Evolutionary conservation across 2,113 vertebrate genomes (phyloP).

Genomic region (Lynx canadensis): DNA sequence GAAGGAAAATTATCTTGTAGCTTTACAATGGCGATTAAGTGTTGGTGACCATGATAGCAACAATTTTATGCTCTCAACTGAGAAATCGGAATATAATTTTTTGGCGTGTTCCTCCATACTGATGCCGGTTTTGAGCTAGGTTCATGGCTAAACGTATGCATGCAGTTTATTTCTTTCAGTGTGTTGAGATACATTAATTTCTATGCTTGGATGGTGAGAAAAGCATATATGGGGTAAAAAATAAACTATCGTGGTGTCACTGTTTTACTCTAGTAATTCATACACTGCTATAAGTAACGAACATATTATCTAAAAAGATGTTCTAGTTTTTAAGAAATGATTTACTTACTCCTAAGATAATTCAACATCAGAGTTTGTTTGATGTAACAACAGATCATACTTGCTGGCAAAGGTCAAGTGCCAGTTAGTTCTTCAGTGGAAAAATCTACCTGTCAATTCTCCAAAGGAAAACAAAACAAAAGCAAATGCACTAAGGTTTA

Average conservation of each 20-base stretch:
- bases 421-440: slow-evolving; percentile 53
- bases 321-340: slow-evolving; percentile 56
- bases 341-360: slow-evolving; percentile 67
- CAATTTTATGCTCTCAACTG: not conserved
- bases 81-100: slow-evolving; percentile 48
- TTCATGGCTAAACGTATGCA: not conserved
- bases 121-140: not conserved
- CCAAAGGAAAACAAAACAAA: slow-evolving; percentile 46
- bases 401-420: slow-evolving; percentile 68
- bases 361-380: slow-evolving; percentile 64
- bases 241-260: not conserved
- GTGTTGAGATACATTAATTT: slow-evolving; percentile 10
- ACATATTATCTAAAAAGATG: slow-evolving; percentile 33
- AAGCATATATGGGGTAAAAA: not conserved
- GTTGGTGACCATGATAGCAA: not conserved
- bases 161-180: not conserved
- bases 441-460: slow-evolving; percentile 69
- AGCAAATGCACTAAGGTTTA: not conserved
- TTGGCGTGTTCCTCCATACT: not conserved
- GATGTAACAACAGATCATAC: slow-evolving; percentile 54
- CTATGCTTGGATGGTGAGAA: not conserved
- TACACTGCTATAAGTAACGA: slow-evolving; percentile 25
- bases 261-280: not conserved
- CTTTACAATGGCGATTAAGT: slow-evolving; percentile 16
- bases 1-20: not conserved